Evolutionary conservation across 2,888 invertebrate genomes (phyloP).

Genomic region (Rhingia campestris): DNA sequence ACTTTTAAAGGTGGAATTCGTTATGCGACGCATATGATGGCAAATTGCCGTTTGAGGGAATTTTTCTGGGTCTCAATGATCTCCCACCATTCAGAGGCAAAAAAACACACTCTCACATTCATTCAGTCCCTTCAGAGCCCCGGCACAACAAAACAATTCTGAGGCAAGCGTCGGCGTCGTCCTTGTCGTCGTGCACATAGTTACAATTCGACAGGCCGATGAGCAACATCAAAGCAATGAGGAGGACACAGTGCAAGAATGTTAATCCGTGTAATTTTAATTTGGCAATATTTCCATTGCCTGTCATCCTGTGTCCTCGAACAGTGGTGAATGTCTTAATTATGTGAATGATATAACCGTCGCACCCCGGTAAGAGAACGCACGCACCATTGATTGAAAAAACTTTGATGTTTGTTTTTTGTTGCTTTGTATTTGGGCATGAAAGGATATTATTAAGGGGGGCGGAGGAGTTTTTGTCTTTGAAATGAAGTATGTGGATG

Average conservation of each 20-base stretch:
- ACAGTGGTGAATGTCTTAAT: slow-evolving; percentile 61
- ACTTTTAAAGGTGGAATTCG: slow-evolving; percentile 75
- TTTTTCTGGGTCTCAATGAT: slow-evolving; percentile 42
- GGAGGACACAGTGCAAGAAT: slow-evolving; percentile 46
- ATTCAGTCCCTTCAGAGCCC: slow-evolving; percentile 11
- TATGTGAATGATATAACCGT: slow-evolving; percentile 37
- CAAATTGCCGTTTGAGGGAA: slow-evolving; percentile 57
- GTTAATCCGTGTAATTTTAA: slow-evolving; percentile 72
- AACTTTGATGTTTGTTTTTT: slow-evolving; percentile 31
- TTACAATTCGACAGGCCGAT: slow-evolving; percentile 65
- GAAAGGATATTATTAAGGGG: too few species aligned
- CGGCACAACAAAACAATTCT: slow-evolving; percentile 26
- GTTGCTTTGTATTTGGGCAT: background rate
- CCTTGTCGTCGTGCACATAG: slow-evolving; percentile 49
- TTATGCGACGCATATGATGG: slow-evolving; percentile 48
- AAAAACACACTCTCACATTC: too few species aligned
- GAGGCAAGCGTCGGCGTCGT: slow-evolving; percentile 23
- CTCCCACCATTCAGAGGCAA: background rate
- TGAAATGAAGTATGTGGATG: too few species aligned
- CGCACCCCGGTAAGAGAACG: slow-evolving; percentile 3
- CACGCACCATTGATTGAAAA: slow-evolving; percentile 20
- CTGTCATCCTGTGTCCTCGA: slow-evolving; percentile 27
- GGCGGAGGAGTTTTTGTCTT: too few species aligned
- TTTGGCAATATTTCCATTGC: slow-evolving; percentile 55
- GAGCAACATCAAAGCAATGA: slow-evolving; percentile 68